A percentile compares a stretch with the other conserved stretches of the same genome.
Evolutionary conservation across 2,888 invertebrate genomes (phyloP).

Genomic region (Taenaris catops): DNA sequence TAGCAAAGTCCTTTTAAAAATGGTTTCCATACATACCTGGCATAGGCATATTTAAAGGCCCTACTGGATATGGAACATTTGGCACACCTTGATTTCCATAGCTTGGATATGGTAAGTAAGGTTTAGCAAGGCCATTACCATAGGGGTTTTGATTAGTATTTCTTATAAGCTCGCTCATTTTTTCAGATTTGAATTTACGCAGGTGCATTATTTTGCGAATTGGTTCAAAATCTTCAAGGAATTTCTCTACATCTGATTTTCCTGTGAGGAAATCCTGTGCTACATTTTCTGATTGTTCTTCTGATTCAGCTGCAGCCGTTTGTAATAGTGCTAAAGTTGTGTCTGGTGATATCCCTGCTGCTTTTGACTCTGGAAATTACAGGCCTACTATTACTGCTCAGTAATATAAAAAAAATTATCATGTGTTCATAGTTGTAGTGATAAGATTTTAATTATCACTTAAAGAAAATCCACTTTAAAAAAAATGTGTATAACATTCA

Average conservation of each 20-base stretch:
- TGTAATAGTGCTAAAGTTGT: slow-evolving; percentile 93
- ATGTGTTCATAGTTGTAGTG: too few relatives aligned
- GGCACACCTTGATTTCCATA: slow-evolving; percentile 77
- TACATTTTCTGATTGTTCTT: slow-evolving; percentile 93
- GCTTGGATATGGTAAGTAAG: slow-evolving; percentile 65
- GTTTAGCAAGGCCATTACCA: slow-evolving; percentile 58
- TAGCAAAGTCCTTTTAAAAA: too few relatives aligned
- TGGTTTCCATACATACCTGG: slow-evolving; percentile 79
- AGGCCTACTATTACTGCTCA: too few relatives aligned
- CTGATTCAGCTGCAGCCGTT: slow-evolving; percentile 94
- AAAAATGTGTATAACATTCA: too few relatives aligned
- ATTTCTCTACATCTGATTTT: slow-evolving; percentile 87
- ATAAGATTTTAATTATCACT: too few relatives aligned
- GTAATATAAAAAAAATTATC: too few relatives aligned
- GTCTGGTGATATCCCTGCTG: slow-evolving; percentile 89
- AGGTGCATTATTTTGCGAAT: slow-evolving; percentile 79
- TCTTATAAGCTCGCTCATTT: slow-evolving; percentile 88
- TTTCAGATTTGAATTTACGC: slow-evolving; percentile 95
- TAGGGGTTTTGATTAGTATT: slow-evolving; percentile 50
- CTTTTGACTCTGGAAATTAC: slow-evolving; percentile 83
- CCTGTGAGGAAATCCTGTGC: slow-evolving; percentile 90
- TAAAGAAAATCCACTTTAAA: too few relatives aligned
- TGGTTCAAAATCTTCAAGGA: slow-evolving; percentile 90
- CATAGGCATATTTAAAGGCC: slow-evolving; percentile 89
- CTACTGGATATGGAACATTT: slow-evolving; percentile 84